Evolutionary conservation across 2,888 invertebrate genomes (phyloP), one percentile per base, ranked within the genome.

Genomic region (Opisthograptis luteolata): DNA sequence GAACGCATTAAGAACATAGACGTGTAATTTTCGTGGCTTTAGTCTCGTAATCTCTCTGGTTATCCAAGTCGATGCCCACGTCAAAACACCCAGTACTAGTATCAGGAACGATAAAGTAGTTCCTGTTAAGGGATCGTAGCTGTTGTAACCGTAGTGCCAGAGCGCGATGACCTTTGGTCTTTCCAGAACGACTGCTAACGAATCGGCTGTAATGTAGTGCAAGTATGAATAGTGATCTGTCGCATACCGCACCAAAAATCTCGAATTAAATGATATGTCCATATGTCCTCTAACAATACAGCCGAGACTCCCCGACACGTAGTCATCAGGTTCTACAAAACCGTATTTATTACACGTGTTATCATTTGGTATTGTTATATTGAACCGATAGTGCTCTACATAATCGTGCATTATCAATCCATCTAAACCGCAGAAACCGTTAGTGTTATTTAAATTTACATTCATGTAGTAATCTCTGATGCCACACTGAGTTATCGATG

Each of bases 251-350:
- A 71, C 68, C 59, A 82, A 55, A 48, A 82, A 83, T 41, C 82
- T 68, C 1, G 83, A 78, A 58, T 81, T 81, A 22, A 83, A 83
- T 0, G 83, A 81, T 44, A 83, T 66, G 31, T 83, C 82, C 13
- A 78, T 49, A 20, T 72, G 58, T 3, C 63, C 49, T 1, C 62
- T 55, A 9, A 70, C 19, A 1, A 81, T 52, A 32, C 75, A 68
- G 1, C 73, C 75, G 9, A 83, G 65, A 39, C 70, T 73, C 0
- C 81, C 81, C 1, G 64, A 68, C 2, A 55, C 42, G 2, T 42
- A 14, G 3, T 54, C 39, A 2, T 60, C 40, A 1, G 25, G 31
- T 0, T 42, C 24, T 5, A 44, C 55, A 19, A 67, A 76, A 0
- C 81, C 81, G 30, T 70, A 81, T 15, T 14, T 48, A 13, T 58